phyloP scores from a whole-genome alignment of 2,797 vertebrate species.

The Myotis daubentonii region DNA sequence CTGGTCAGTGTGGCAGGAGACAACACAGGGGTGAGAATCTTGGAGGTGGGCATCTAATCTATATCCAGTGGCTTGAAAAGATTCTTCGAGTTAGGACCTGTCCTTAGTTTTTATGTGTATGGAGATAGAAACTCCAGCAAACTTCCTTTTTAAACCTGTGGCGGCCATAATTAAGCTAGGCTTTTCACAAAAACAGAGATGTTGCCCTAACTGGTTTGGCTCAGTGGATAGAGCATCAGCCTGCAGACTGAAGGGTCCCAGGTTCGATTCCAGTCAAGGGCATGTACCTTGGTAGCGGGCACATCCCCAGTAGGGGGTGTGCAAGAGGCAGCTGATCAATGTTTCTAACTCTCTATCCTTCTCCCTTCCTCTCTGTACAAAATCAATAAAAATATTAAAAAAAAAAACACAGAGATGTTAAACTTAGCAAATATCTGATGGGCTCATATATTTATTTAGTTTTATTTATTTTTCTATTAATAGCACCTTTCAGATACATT shows the following conservation, averaged over 20 bases:
- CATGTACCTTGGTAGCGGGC: no score
- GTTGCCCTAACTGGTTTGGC: no score
- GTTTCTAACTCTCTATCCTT: no score
- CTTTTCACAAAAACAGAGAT: neutral
- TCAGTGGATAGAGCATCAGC: no score
- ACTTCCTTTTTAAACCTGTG: neutral
- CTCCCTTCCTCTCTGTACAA: no score
- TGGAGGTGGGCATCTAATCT: neutral
- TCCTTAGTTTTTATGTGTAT: neutral
- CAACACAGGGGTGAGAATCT: neutral
- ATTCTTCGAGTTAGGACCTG: neutral
- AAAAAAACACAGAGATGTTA: neutral
- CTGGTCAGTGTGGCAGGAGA: neutral
- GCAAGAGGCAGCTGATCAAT: no score
- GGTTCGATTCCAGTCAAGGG: no score
- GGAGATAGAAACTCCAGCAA: neutral
- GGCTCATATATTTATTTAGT: neutral
- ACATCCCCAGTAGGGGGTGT: no score
- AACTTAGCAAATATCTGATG: neutral
- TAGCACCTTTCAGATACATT: neutral
- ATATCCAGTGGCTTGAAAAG: neutral
- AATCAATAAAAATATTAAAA: no score
- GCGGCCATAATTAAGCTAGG: neutral
- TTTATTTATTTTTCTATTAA: neutral
- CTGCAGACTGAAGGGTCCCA: no score